Evolutionary conservation across 2,797 vertebrate genomes (phyloP).

Genomic region (Chelmon rostratus): DNA sequence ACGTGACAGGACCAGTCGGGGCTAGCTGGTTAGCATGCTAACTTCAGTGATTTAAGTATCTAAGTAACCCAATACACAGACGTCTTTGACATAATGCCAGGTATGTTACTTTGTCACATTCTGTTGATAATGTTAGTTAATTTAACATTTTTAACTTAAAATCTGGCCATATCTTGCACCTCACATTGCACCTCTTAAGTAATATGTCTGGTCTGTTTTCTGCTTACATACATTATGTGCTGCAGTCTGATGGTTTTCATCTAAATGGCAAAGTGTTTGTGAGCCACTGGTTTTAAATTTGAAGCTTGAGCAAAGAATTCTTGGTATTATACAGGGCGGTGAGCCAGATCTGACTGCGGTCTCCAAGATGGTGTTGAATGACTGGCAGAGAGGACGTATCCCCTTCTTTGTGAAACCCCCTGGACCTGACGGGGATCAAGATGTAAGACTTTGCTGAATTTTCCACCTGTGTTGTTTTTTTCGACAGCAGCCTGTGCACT

Average conservation of each 20-base stretch:
- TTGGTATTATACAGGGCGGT: constrained; percentile 87
- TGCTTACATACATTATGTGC: neutral
- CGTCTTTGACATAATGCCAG: too few relatives aligned
- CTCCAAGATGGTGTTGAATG: constrained; percentile 98
- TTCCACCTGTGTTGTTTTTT: neutral
- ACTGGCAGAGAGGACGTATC: constrained; percentile 98
- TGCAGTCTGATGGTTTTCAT: neutral
- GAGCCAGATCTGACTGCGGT: constrained; percentile 95
- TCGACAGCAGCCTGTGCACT: neutral
- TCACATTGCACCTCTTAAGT: neutral
- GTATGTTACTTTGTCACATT: too few relatives aligned
- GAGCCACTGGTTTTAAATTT: neutral
- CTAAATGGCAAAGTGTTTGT: neutral
- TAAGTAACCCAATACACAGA: too few relatives aligned
- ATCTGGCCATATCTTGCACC: too few relatives aligned
- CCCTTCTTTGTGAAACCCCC: constrained; percentile 98
- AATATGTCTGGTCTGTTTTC: neutral
- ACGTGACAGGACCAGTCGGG: too few relatives aligned
- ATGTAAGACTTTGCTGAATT: constrained; percentile 80
- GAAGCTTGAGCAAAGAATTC: constrained; percentile 9
- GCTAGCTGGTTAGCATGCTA: too few relatives aligned
- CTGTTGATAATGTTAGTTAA: too few relatives aligned
- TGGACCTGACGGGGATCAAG: constrained; percentile 82
- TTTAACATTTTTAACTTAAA: too few relatives aligned
- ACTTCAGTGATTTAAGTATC: too few relatives aligned